Percentiles rank a stretch among this genome's conserved stretches.
phyloP scores from a whole-genome alignment of 2,797 vertebrate species.

The Lepidocolaptes lacrymiger region DNA sequence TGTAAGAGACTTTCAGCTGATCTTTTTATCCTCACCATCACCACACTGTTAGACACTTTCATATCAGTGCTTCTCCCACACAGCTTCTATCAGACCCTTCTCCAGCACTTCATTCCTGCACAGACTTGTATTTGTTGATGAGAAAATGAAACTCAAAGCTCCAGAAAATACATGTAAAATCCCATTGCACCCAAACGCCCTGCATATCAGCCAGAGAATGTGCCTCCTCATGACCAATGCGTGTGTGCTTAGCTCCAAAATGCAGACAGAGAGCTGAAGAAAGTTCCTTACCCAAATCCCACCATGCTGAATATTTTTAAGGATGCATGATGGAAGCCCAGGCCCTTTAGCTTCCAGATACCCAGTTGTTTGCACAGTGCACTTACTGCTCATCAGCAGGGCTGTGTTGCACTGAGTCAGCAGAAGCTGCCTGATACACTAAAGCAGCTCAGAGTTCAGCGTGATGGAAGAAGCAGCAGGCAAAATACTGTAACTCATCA shows the following conservation, averaged over 20 bases:
- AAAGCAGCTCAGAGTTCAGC: not conserved
- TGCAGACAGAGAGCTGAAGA: not conserved
- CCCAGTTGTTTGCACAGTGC: not conserved
- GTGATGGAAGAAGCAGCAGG: slow-evolving; percentile 11
- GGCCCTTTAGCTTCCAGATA: not conserved
- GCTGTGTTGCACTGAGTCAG: not conserved
- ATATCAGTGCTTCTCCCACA: not conserved
- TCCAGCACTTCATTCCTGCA: not conserved
- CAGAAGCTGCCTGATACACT: not conserved
- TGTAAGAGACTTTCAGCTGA: not conserved
- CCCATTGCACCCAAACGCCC: not conserved
- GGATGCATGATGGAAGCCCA: not conserved
- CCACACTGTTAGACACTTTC: not conserved
- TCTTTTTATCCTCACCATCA: not conserved
- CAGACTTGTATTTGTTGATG: not conserved
- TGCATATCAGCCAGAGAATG: not conserved
- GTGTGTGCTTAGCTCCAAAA: not conserved
- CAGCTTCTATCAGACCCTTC: not conserved
- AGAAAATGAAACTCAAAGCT: not conserved
- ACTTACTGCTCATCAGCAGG: fast-evolving
- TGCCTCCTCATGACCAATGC: fast-evolving
- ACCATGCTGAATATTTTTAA: not conserved
- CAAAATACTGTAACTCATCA: slow-evolving; percentile 19
- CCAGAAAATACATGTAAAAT: not conserved
- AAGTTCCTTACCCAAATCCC: not conserved